A percentile compares a stretch with the other conserved stretches of the same genome.
Conservation (phyloP, 1,140 invertebrate genomes). For the Amyelois transitella region DNA sequence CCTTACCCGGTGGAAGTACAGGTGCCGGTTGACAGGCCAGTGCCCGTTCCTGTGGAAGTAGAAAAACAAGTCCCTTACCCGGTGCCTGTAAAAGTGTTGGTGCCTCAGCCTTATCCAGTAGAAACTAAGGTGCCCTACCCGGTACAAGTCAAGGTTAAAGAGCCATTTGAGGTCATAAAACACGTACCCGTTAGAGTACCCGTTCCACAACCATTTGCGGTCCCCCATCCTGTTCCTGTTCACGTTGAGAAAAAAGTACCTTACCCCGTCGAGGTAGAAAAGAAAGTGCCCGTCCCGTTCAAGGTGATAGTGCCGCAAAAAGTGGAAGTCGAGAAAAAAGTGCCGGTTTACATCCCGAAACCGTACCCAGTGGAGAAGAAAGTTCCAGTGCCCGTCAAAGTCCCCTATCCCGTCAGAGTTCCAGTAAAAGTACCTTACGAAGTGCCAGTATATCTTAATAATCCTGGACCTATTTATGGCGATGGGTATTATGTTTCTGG, state of each 20-base stretch:
- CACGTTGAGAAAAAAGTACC: constrained; percentile 75
- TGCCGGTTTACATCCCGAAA: constrained; percentile 74
- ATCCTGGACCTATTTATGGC: constrained; percentile 32
- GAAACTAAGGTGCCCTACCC: constrained; percentile 75
- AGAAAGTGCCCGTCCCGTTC: constrained; percentile 62
- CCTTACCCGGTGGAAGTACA: constrained; percentile 67
- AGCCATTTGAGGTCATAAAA: constrained; percentile 75
- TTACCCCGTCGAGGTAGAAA: constrained; percentile 73
- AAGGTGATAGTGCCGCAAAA: constrained; percentile 67
- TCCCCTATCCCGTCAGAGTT: constrained; percentile 70
- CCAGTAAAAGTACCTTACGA: constrained; percentile 69
- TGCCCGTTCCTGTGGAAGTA: constrained; percentile 65
- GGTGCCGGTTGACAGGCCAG: constrained; percentile 72
- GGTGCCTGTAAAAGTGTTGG: constrained; percentile 63
- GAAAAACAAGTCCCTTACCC: constrained; percentile 74
- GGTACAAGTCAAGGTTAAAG: constrained; percentile 72
- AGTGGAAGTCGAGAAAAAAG: constrained; percentile 76
- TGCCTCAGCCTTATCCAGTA: constrained; percentile 77
- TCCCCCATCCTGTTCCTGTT: constrained; percentile 69
- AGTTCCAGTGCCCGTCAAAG: constrained; percentile 76
- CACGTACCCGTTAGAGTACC: constrained; percentile 73
- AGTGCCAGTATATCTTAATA: constrained; percentile 48
- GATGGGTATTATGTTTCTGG: not conserved
- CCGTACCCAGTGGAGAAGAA: constrained; percentile 81
- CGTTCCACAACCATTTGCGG: constrained; percentile 66